Evolutionary conservation across 2,113 vertebrate species (phyloP).

Genomic region (Felis chaus): DNA sequence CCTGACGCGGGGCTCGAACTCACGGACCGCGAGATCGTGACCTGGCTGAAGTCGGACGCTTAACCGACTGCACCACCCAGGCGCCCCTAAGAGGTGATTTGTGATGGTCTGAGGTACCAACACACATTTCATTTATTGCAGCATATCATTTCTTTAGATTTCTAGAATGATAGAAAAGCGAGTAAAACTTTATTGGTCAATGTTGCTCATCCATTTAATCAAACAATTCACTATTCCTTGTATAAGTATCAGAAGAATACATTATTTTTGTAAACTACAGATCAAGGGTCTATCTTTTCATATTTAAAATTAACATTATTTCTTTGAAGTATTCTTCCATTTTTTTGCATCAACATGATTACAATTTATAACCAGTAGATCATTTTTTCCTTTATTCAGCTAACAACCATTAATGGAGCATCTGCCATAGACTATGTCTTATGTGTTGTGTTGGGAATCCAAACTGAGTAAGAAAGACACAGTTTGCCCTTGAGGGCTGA

Average conservation of each 20-base stretch:
- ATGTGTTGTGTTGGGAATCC: neutral
- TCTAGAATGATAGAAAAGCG: neutral
- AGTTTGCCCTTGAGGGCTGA: neutral
- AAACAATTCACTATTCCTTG: neutral
- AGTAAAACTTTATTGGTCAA: neutral
- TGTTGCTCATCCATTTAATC: neutral
- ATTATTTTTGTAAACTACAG: slow-evolving; percentile 25
- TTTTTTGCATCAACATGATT: neutral
- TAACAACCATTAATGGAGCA: neutral
- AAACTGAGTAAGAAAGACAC: neutral
- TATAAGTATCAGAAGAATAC: neutral
- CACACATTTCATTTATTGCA: neutral
- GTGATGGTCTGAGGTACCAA: neutral
- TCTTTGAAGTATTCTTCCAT: slow-evolving; percentile 17
- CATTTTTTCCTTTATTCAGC: neutral
- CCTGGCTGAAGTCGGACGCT: too few relatives aligned
- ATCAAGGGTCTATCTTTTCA: neutral
- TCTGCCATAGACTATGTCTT: neutral
- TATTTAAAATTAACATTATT: slow-evolving; percentile 13
- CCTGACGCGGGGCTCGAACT: too few relatives aligned
- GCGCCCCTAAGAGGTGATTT: neutral
- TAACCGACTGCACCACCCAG: too few relatives aligned
- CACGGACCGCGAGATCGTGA: too few relatives aligned
- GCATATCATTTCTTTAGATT: neutral
- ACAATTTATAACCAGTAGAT: neutral